These are phyloP conservation scores for Branchinecta lindahli DNA, from an alignment of 1,140 invertebrate species.

Conservation along the genomic window DNA sequence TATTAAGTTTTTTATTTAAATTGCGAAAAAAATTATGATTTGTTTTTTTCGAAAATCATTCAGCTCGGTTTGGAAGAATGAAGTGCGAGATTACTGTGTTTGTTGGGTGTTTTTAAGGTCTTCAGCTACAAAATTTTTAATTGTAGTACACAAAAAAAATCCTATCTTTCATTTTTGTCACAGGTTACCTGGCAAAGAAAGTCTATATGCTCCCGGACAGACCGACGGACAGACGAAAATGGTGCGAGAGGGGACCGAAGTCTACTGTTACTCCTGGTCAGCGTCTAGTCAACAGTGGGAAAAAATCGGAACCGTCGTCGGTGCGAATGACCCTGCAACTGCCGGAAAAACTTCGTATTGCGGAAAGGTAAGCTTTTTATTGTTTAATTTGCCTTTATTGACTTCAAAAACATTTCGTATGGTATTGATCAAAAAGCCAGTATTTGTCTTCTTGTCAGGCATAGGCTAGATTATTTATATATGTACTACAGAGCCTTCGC, in stretches of 20 bases:
- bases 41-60: no score
- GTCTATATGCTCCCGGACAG: conserved; percentile 55
- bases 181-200: conserved; percentile 59
- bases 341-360: conserved; percentile 37
- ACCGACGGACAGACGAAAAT: conserved; percentile 73
- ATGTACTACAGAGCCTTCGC: no score
- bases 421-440: no score
- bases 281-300: conserved; percentile 53
- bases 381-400: conserved; percentile 13
- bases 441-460: no score
- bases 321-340: conserved; percentile 43
- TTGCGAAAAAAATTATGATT: no score
- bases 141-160: background rate
- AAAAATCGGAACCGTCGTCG: conserved; percentile 76
- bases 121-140: no score
- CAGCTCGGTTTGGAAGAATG: no score
- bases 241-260: conserved; percentile 51
- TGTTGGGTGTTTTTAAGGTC: no score
- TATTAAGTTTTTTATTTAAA: no score
- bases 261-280: conserved; percentile 66
- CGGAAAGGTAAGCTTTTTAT: conserved; percentile 22
- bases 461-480: no score
- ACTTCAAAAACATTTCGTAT: background rate
- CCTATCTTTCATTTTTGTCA: conserved; percentile 15
- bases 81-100: no score